A percentile compares a stretch with the other conserved stretches of the same genome.
phyloP scores from a whole-genome alignment of 2,113 vertebrate genomes.

The Pardalotus punctatus region DNA sequence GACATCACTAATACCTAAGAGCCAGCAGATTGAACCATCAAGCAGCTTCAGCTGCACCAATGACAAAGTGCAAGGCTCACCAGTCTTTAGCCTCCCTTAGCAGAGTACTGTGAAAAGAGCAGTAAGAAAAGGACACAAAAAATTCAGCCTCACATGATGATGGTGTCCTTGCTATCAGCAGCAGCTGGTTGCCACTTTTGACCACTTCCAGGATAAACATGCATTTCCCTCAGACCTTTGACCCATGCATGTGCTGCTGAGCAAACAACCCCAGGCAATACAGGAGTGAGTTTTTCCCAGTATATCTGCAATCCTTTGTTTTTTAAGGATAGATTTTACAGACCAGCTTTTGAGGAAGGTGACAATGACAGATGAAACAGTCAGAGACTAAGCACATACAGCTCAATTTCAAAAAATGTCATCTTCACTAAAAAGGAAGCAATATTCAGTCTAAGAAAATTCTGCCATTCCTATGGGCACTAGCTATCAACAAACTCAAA shows the following conservation, averaged over 20 bases:
- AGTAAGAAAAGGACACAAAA: background rate
- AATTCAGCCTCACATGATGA: background rate
- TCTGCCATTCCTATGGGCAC: background rate
- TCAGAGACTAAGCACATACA: background rate
- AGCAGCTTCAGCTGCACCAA: background rate
- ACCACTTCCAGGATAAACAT: constrained; percentile 42
- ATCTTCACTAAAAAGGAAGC: background rate
- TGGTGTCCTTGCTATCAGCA: background rate
- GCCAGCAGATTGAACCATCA: background rate
- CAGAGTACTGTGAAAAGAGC: background rate
- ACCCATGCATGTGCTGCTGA: background rate
- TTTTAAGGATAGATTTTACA: background rate
- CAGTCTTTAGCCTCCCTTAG: background rate
- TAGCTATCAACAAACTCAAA: background rate
- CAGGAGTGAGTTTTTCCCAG: background rate
- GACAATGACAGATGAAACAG: background rate
- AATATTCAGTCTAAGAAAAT: background rate
- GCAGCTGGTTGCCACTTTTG: constrained; percentile 14
- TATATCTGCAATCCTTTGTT: background rate
- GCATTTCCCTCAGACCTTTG: constrained; percentile 52
- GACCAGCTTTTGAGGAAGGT: background rate
- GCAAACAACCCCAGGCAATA: background rate
- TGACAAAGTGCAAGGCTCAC: background rate
- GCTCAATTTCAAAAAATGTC: background rate
- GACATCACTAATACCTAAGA: background rate